Evolutionary conservation across 2,113 vertebrate species (phyloP), one percentile per base, ranked within the genome.

Genomic region (Agelaius tricolor): DNA sequence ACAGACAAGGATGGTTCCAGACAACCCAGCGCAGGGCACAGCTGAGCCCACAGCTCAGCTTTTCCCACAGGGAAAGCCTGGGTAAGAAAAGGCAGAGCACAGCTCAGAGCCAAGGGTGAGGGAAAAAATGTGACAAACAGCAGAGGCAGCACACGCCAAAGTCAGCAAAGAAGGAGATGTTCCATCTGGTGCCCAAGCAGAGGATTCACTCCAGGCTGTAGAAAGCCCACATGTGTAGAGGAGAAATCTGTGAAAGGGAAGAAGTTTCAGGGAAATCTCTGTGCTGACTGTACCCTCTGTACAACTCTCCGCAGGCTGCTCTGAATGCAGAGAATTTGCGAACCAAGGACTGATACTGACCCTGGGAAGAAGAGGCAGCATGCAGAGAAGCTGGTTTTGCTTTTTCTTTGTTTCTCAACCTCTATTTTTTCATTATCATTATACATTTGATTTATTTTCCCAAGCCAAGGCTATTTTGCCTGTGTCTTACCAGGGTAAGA

Each of bases 1-100:
- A 43, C 0, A 0, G 23, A 39, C 57, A 37, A 7, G 11, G 57
- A 28, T 2, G 1, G 24, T 20, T 66, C 55, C 52, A 28, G 23
- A 10, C 2, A 3, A 1, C 18, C 18, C 76, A 20, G 13, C 1
- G 1, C 58, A 37, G 43, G 73, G 73, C 65, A 55, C 1, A 4
- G 78, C 63, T 65, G 44, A n/a, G 59, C 39, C n/a, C 13, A 0
- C 15, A 51, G 59, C 24, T 44, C 84, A 27, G 54, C 46, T 23
- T 52, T 52, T 86, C 63, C 73, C 62, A 37, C 37, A 44, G 57
- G 63, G 41, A 57, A 51, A 71, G 18, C 15, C 57, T 37, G 49
- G 12, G 31, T 43, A 24, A 41, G 47, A 11, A 13, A 82, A 39
- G 35, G 30, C n/a, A 78, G 19, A 87, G 13, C 0, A 3, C 11